Evolutionary conservation across 2,888 invertebrate species (phyloP), one percentile per base, ranked within the genome.

Genomic region (Pollenia labialis): DNA sequence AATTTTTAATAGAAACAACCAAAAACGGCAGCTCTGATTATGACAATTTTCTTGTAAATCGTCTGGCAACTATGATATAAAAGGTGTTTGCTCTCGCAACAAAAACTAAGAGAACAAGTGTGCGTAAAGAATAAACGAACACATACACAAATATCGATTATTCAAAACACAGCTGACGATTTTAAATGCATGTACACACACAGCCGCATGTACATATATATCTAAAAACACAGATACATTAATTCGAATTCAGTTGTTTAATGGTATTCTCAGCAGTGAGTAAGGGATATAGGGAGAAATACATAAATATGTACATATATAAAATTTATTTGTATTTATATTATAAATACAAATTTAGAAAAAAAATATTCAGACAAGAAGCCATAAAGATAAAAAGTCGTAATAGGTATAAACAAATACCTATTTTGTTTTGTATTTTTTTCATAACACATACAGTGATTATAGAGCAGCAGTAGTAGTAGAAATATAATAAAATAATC

Each of bases 161-260:
- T 86, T 82, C 79, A 77, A 86, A 82, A 79, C 82, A 85, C 85
- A 86, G 85, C 85, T 86, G 85, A 86, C 75, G 46, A 50, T 58
- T 64, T 50, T 44, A 8, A 52, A 77, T 72, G 32, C 12, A 48
- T 56, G 7, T 18, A 52, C 42, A 52, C 11, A 58, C 40, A 48
- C 16, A 11, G 14, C 66, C 66, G 60, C 16, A 64, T 60, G 9
- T 12, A 50, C n/a, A 46, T 32, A 72, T 32, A 52, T 68, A 56
- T 46, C 18, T 18, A 50, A 54, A 46, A 40, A 50, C 81, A 69
- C 52, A 64, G 46, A 62, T 71, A 72, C 77, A 66, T 1, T 44
- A 50, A 9, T 18, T 52, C 1, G 14, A 64, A 68, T 40, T 42
- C 44, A 66, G 18, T 58, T 69, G 7, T 50, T 16, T 46, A 12